Base-by-base conservation (phyloP, 2,797 vertebrate species). In the Falco peregrinus region DNA sequence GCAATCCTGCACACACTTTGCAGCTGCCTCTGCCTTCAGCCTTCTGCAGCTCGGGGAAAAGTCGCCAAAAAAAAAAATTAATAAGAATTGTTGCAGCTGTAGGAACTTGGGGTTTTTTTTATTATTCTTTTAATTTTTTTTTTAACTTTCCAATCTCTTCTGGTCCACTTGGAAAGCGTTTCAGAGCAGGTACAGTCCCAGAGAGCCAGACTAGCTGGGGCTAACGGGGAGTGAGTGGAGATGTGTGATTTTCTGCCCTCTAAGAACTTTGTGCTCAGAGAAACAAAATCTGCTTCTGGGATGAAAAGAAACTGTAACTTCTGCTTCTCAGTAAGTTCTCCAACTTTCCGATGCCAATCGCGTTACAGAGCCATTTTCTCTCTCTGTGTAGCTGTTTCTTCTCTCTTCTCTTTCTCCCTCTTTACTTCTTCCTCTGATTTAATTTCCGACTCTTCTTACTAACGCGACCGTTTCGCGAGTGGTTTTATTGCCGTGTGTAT, bases 251-350 rank as follows among this genome's bases (percentile, higher is more conserved):
- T 95, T 91, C 64, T 96, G 87, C 95, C 94, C 96, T 84, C 84
- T 95, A 83, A 95, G 93, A 97, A 75, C 91, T 95, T 96, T 93
- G 39, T 96, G 87, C 95, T 89, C 95, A 95, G 92, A 95, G 84
- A 97, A 96, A 89, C 95, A 90, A 96, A 97, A 97, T 94, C 96
- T 68, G 87, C 90, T 97, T 83, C 92, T 96, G 97, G 97, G 96
- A 97, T 95, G 97, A 94, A 97, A 97, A 94, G 93, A 96, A 95
- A 89, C 76, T 87, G 65, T 97, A 96, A 96, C 96, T 97, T 90
- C 97, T 96, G 95, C 91, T 95, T 96, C 97, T 96, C 97, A 97
- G 97, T 98, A 98, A 98, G 98, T 98, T 96, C 91, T 97, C 92
- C 86, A 96, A 97, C 96, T 96, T 95, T 97, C 92, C 95, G 63